Evolutionary conservation across 1,140 invertebrate genomes (phyloP), one percentile per base, ranked within the genome.

Genomic region (Pachypeltis micranthus): DNA sequence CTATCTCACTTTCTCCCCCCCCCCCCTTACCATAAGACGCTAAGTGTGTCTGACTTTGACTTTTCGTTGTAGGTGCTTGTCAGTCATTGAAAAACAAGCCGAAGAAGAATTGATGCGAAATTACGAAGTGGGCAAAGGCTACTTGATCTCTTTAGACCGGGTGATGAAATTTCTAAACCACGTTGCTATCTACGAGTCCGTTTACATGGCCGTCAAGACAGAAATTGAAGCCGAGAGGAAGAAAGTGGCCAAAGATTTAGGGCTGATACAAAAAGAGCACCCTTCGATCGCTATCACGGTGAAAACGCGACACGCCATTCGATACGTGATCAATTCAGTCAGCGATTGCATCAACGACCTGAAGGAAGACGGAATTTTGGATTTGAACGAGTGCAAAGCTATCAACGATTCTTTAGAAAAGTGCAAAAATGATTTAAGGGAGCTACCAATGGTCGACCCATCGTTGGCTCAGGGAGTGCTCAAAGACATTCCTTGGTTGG

Each of bases 101-200:
- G 31, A 39, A 39, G 31, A 39, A 16, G 31, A 39, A 39, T n/a
- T 57, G 2, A 26, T 57, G 26, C 19, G 26, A 25, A 24, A 57
- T 57, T 57, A 57, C 25, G 55, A 57, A 14, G 26, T 57, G 16
- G 55, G 55, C 10, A 57, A 57, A 57, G 55, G 19, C 7, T 57
- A 24, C 26, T 26, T 57, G 25, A 27, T 57, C 4, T 19, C 55
- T 7, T 16, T 24, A 16, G 55, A 57, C 4, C 23, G 55, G 26
- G 26, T 26, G 12, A 19, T 57, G 10, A 57, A 57, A 27, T 26
- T 24, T 57, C 25, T 57, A 27, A 19, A 25, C n/a, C 55, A 57
- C n/a, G 26, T 57, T 3, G 55, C 26, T 3, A 26, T 39, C 16
- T 39, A 39, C 16, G 31, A 39, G 31, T 10, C 31, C 16, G 31